Evolutionary conservation across 2,888 invertebrate genomes (phyloP).

Genomic region (Leucophenga maculata): DNA sequence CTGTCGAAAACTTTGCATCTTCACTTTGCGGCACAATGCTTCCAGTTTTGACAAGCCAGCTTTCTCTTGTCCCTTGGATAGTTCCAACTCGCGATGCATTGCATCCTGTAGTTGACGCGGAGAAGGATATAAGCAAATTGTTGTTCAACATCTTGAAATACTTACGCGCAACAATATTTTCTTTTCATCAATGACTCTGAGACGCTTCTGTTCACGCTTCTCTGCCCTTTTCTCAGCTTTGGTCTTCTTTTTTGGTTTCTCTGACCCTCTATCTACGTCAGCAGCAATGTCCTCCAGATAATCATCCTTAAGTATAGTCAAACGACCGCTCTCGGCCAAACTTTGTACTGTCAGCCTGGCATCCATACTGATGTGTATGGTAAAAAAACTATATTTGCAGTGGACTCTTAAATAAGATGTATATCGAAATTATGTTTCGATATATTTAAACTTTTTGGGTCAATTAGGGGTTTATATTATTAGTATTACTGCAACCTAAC

Average conservation of each 20-base stretch:
- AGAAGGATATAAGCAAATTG: neutral
- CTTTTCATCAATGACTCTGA: slow-evolving; percentile 36
- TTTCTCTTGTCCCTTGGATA: slow-evolving; percentile 43
- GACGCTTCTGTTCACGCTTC: slow-evolving; percentile 21
- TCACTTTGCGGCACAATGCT: slow-evolving; percentile 46
- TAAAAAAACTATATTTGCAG: no score
- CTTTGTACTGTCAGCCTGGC: no score
- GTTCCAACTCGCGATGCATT: slow-evolving; percentile 51
- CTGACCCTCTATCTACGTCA: neutral
- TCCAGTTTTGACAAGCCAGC: slow-evolving; percentile 49
- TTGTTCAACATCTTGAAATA: neutral
- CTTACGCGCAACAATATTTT: slow-evolving; percentile 8
- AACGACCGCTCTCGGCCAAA: neutral
- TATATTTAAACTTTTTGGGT: no score
- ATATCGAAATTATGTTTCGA: no score
- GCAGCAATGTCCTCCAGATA: neutral
- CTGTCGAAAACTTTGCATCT: slow-evolving; percentile 45
- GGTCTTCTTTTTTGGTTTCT: slow-evolving; percentile 32
- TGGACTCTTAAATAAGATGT: no score
- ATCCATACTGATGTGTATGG: neutral
- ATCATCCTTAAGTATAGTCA: no score
- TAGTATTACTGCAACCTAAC: no score
- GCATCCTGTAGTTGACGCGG: slow-evolving; percentile 40
- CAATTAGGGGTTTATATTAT: no score
- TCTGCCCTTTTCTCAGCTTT: slow-evolving; percentile 39